Evolutionary conservation across 2,113 vertebrate species (phyloP).

Genomic region (Martes martes): DNA sequence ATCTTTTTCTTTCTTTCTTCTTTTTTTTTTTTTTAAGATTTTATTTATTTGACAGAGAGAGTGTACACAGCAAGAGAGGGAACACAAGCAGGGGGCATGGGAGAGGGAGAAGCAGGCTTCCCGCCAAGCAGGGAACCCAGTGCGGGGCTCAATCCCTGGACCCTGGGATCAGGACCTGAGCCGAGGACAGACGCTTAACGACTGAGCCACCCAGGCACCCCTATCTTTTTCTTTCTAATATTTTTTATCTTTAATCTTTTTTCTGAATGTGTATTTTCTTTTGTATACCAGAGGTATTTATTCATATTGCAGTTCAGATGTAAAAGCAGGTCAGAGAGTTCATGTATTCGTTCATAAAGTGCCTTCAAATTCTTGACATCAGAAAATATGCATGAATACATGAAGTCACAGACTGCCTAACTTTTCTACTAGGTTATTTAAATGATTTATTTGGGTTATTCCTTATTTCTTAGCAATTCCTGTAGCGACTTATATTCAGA

Average conservation of each 20-base stretch:
- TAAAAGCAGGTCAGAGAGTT: not conserved
- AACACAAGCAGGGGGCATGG: too few species aligned
- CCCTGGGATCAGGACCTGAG: too few species aligned
- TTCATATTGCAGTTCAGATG: not conserved
- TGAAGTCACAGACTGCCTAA: not conserved
- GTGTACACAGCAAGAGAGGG: too few species aligned
- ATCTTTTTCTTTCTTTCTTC: not conserved
- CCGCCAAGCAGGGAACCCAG: too few species aligned
- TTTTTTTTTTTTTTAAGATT: too few species aligned
- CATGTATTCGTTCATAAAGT: not conserved
- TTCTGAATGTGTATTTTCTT: not conserved
- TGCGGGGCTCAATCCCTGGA: too few species aligned
- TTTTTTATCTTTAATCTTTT: not conserved
- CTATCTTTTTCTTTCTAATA: not conserved
- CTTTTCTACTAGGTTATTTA: not conserved
- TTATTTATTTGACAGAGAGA: too few species aligned
- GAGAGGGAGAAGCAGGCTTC: too few species aligned
- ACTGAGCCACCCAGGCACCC: too few species aligned
- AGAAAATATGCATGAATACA: not conserved
- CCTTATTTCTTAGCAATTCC: slow-evolving; percentile 18
- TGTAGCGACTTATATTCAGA: not conserved
- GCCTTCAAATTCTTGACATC: not conserved
- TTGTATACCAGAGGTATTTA: not conserved
- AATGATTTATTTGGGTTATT: slow-evolving; percentile 1
- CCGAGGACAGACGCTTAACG: too few species aligned